Conservation (phyloP, 1,140 invertebrate genomes). For the Listronotus oregonensis region DNA sequence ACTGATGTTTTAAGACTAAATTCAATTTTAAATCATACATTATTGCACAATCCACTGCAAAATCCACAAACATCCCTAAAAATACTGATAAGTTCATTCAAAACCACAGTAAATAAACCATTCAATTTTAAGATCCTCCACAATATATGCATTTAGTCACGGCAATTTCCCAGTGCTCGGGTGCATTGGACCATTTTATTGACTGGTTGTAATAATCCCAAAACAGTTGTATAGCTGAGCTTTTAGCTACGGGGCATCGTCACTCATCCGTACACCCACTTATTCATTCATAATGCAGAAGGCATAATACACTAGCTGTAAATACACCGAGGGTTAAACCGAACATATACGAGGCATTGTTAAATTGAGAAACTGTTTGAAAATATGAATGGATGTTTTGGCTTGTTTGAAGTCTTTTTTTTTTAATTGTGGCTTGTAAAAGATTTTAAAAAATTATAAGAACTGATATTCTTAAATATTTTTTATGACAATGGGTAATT, state of each 20-base stretch:
- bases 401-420: background rate
- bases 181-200: slow-evolving; percentile 44
- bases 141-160: slow-evolving; percentile 11
- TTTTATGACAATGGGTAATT: no score
- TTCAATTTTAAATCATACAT: no score
- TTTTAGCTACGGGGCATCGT: slow-evolving; percentile 44
- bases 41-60: no score
- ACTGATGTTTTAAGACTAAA: no score
- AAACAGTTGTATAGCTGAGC: slow-evolving; percentile 43
- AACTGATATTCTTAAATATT: slow-evolving; percentile 1
- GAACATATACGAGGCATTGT: slow-evolving; percentile 2
- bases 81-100: no score
- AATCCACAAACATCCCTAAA: no score
- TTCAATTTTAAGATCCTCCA: slow-evolving; percentile 9
- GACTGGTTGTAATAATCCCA: slow-evolving; percentile 43
- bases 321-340: slow-evolving; percentile 11
- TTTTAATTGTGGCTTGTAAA: slow-evolving; percentile 7
- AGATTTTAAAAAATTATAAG: slow-evolving; percentile 10
- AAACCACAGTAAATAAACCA: slow-evolving; percentile 1
- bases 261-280: slow-evolving; percentile 42
- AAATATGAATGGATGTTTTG: background rate
- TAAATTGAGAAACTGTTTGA: slow-evolving; percentile 1
- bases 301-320: slow-evolving; percentile 9
- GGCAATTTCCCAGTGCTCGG: slow-evolving; percentile 26
- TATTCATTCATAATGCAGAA: slow-evolving; percentile 40